A percentile compares a stretch with the other conserved stretches of the same genome.
Evolutionary conservation across 2,797 vertebrate species (phyloP).

Genomic region (Leptatherina wallacei): DNA sequence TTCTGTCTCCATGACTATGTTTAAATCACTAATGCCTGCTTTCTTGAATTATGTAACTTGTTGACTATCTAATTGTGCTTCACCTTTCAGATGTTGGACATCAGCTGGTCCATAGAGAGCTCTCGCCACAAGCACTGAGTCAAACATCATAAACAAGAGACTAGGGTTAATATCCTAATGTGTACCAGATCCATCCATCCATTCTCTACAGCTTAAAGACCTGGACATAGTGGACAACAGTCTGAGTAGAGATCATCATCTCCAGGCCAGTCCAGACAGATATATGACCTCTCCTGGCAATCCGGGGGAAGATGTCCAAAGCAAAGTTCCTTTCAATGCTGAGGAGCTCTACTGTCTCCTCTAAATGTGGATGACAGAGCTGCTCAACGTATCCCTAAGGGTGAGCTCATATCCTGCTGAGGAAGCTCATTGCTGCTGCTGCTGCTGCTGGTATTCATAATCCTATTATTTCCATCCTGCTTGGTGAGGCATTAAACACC

Average conservation of each 20-base stretch:
- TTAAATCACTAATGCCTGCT: constrained; percentile 17
- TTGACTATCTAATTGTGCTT: neutral
- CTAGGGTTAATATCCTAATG: neutral
- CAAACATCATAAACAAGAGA: neutral
- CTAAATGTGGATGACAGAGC: no score
- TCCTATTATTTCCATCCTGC: neutral
- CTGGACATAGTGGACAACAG: neutral
- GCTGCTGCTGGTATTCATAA: neutral
- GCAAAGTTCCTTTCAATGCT: no score
- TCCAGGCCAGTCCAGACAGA: neutral
- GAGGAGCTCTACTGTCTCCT: no score
- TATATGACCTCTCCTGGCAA: neutral
- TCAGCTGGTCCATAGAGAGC: neutral
- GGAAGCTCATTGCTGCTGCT: no score
- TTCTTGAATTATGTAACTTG: constrained; percentile 7
- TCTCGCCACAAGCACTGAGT: neutral
- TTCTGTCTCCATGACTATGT: neutral
- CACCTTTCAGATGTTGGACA: neutral
- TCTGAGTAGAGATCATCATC: neutral
- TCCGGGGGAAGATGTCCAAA: neutral
- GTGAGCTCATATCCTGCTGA: neutral
- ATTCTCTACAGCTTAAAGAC: neutral
- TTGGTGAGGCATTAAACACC: neutral
- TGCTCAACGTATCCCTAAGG: neutral
- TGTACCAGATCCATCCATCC: neutral